Conservation (phyloP, 53 echinoderm and acorn worm species). For the Henricia sp. region DNA sequence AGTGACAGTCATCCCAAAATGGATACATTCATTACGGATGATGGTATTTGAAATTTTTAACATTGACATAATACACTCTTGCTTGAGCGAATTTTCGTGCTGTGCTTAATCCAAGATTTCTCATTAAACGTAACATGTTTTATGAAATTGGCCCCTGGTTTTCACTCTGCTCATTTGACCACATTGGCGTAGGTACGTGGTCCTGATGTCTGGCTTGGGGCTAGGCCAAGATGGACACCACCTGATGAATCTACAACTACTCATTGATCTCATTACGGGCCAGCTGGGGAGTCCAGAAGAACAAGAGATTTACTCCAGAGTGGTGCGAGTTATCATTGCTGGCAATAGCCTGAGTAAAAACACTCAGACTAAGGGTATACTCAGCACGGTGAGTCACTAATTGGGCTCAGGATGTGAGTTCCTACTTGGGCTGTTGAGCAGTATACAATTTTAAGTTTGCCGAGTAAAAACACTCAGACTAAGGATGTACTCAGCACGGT, state of each 20-base stretch:
- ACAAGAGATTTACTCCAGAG: slow-evolving; percentile 92
- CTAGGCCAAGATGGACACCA: slow-evolving; percentile 80
- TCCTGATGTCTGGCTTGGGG: slow-evolving; percentile 92
- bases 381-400: slow-evolving; percentile 90
- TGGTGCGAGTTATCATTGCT: slow-evolving; percentile 88
- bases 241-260: slow-evolving; percentile 93
- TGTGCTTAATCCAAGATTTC: no score
- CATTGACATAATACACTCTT: no score
- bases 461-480: slow-evolving; percentile 78
- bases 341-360: slow-evolving; percentile 86
- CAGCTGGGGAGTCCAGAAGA: slow-evolving; percentile 87
- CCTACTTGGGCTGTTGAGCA: no score
- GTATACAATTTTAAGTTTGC: no score
- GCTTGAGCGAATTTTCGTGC: no score
- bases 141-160: no score
- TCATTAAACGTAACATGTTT: no score
- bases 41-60: no score
- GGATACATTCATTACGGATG: no score
- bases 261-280: slow-evolving; percentile 93
- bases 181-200: slow-evolving; percentile 76
- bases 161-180: no score
- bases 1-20: no score
- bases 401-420: no score
- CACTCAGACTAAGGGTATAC: slow-evolving; percentile 78
- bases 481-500: slow-evolving; percentile 87